Evolutionary conservation across 2,888 invertebrate genomes (phyloP).

Genomic region (Diarsia mendica): DNA sequence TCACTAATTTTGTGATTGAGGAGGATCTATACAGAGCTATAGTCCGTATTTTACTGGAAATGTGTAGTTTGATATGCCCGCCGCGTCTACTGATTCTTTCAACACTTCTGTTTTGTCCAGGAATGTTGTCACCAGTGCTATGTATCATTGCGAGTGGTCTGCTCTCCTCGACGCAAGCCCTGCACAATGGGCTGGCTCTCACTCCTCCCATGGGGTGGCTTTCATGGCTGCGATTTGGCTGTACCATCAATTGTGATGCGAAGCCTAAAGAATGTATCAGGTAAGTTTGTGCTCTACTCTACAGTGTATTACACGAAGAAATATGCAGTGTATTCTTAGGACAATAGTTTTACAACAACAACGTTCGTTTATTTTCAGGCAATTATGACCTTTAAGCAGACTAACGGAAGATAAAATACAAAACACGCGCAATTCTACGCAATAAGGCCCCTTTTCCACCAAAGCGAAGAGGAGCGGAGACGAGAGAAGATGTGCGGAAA

Average conservation of each 20-base stretch:
- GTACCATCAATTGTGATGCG: conserved; percentile 89
- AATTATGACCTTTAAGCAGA: too few species aligned
- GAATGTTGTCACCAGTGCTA: conserved; percentile 20
- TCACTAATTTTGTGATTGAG: too few species aligned
- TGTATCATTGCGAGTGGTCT: conserved; percentile 14
- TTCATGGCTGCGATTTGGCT: conserved; percentile 90
- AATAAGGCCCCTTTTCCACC: too few species aligned
- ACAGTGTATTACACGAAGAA: not conserved
- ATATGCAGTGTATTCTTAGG: not conserved
- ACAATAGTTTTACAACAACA: not conserved
- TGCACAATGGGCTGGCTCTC: conserved; percentile 85
- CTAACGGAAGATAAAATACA: too few species aligned
- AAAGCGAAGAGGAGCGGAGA: too few species aligned
- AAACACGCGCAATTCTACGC: too few species aligned
- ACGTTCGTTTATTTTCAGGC: too few species aligned
- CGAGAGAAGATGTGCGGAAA: too few species aligned
- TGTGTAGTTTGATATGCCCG: too few species aligned
- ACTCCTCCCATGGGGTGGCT: conserved; percentile 92
- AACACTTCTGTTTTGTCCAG: conserved; percentile 1
- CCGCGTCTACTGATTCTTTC: not conserved
- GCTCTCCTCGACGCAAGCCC: conserved; percentile 1
- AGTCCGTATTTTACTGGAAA: too few species aligned
- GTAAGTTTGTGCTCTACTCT: conserved; percentile 21
- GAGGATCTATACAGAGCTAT: too few species aligned
- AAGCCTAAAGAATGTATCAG: conserved; percentile 61